phyloP scores from a whole-genome alignment of 1,140 invertebrate species.

The Marisa cornuarietis region DNA sequence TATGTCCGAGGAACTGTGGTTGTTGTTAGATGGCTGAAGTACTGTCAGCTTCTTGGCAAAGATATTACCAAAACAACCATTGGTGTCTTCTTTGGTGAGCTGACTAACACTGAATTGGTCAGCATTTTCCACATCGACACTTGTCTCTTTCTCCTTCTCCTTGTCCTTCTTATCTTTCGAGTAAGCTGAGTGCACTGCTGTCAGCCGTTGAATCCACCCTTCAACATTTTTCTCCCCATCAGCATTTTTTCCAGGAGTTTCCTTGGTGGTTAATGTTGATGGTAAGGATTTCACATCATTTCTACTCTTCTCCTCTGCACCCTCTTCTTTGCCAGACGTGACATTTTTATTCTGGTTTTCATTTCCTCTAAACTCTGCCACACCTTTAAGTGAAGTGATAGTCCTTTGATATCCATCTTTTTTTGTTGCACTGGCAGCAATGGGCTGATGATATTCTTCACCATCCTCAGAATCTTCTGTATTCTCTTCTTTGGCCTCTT shows the following conservation, averaged over 20 bases:
- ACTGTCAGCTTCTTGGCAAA: constrained; percentile 38
- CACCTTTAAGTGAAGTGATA: no score
- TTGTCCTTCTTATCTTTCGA: constrained; percentile 3
- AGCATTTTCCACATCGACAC: not conserved
- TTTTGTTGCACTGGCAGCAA: no score
- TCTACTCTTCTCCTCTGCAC: no score
- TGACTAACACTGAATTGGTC: constrained; percentile 14
- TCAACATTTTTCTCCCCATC: constrained; percentile 17
- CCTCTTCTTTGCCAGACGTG: no score
- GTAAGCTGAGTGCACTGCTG: not conserved
- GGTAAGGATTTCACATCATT: not conserved
- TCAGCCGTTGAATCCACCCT: not conserved
- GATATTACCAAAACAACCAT: constrained; percentile 41
- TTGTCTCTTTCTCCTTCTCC: not conserved
- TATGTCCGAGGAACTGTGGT: not conserved
- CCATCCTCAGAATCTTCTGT: no score
- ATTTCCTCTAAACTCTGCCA: no score
- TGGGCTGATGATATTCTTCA: no score
- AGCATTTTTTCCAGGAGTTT: constrained; percentile 17
- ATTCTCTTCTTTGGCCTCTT: no score
- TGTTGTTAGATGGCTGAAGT: not conserved
- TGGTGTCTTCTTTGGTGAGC: constrained; percentile 24
- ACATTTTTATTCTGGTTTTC: no score
- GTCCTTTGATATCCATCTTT: no score
- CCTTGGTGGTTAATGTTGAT: constrained; percentile 24